phyloP scores from a whole-genome alignment of 1,140 invertebrate species.

The Saxidomus purpurata region DNA sequence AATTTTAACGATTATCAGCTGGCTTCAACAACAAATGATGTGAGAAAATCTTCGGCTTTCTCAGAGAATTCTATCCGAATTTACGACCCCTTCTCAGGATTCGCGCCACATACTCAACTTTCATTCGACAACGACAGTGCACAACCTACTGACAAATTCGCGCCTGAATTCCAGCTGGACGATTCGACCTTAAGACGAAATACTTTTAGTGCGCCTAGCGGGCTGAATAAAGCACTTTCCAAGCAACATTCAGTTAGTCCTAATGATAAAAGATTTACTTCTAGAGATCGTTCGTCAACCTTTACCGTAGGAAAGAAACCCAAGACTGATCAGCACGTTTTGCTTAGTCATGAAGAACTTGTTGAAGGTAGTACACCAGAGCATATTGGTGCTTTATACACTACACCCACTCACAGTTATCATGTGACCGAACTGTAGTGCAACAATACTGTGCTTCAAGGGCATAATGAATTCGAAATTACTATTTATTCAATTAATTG shows the following conservation, averaged over 20 bases:
- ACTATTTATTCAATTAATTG: too few species aligned
- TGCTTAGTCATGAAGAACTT: constrained; percentile 16
- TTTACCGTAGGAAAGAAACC: constrained; percentile 6
- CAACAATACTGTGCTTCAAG: too few species aligned
- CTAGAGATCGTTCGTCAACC: not conserved
- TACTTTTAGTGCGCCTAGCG: not conserved
- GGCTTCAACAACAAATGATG: not conserved
- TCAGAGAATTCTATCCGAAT: not conserved
- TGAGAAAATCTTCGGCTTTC: not conserved
- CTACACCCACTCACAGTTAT: not conserved
- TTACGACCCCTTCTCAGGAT: not conserved
- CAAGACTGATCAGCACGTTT: not conserved
- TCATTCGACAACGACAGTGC: not conserved
- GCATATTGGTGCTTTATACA: not conserved
- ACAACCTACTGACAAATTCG: not conserved
- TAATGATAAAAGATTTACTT: not conserved
- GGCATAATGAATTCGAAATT: too few species aligned
- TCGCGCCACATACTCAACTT: not conserved
- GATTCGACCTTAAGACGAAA: constrained; percentile 10
- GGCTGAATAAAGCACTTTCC: not conserved
- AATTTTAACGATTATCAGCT: constrained; percentile 24
- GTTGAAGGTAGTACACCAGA: not conserved
- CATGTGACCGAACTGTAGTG: not conserved
- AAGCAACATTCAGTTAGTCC: not conserved
- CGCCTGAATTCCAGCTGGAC: not conserved